A percentile compares a stretch with the other conserved stretches of the same genome.
These are phyloP conservation scores for Dendrolimus pini DNA, from an alignment of 2,888 invertebrate genomes.

Conservation along the genomic window DNA sequence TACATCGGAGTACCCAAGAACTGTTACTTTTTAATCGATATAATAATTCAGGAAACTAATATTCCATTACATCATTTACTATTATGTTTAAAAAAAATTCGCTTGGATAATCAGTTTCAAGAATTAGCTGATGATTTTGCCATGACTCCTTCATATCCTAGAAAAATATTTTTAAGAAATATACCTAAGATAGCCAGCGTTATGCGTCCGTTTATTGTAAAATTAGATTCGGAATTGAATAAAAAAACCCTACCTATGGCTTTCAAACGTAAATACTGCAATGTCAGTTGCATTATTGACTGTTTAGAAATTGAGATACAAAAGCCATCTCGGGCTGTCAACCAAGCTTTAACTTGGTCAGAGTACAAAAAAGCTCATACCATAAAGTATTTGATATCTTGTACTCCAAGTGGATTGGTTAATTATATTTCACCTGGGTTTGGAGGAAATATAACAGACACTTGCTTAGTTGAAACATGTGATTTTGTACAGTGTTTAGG, in stretches of 20 bases:
- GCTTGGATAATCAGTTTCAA: conserved; percentile 15
- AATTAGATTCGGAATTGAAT: conserved; percentile 9
- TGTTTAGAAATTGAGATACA: conserved; percentile 39
- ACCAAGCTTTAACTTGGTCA: conserved; percentile 37
- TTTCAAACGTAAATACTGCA: conserved; percentile 22
- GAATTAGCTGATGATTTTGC: conserved; percentile 19
- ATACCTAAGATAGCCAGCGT: conserved; percentile 17
- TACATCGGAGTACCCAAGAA: too few species aligned
- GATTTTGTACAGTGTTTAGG: not conserved
- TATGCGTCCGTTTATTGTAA: conserved; percentile 17
- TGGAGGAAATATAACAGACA: conserved; percentile 3
- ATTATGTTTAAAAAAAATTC: conserved; percentile 16
- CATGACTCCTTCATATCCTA: conserved; percentile 9
- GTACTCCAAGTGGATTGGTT: conserved; percentile 22
- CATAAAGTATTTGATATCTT: conserved; percentile 22
- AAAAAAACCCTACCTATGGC: conserved; percentile 19
- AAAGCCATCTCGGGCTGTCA: conserved; percentile 29
- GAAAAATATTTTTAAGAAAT: conserved; percentile 14
- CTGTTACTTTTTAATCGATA: too few species aligned
- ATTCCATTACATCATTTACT: too few species aligned
- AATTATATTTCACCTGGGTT: conserved; percentile 16
- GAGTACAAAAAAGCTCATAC: conserved; percentile 30
- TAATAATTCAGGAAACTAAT: too few species aligned
- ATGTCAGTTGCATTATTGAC: conserved; percentile 34
- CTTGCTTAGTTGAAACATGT: not conserved